Percentiles rank a stretch among this genome's conserved stretches.
Evolutionary conservation across 2,888 invertebrate species (phyloP).

Genomic region (Lomographa bimaculata): DNA sequence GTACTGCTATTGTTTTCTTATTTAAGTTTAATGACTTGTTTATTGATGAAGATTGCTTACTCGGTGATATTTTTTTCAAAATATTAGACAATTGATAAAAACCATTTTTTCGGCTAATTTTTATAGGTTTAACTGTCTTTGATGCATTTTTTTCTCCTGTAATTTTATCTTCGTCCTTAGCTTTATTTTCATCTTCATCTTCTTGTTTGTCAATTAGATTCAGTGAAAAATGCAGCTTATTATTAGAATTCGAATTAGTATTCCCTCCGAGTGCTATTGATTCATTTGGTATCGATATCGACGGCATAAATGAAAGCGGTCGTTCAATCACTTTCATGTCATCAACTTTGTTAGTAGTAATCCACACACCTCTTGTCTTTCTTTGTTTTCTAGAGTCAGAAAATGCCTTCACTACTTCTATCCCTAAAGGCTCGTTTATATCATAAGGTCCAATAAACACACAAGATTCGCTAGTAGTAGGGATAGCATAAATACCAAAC

Average conservation of each 20-base stretch:
- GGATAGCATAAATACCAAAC: constrained; percentile 75
- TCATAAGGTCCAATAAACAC: constrained; percentile 76
- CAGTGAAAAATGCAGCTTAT: not conserved
- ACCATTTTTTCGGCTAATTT: constrained; percentile 59
- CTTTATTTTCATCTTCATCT: not conserved
- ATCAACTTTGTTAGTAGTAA: constrained; percentile 64
- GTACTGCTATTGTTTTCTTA: constrained; percentile 1
- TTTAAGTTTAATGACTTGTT: not conserved
- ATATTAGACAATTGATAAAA: constrained; percentile 56
- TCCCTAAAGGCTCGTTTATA: constrained; percentile 60
- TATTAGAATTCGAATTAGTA: not conserved
- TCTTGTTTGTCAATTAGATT: not conserved
- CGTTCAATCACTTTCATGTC: constrained; percentile 66
- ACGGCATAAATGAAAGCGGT: constrained; percentile 62
- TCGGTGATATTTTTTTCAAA: constrained; percentile 23
- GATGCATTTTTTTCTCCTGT: constrained; percentile 1
- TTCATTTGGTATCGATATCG: constrained; percentile 22
- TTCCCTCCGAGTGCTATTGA: not conserved
- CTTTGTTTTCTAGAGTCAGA: constrained; percentile 35
- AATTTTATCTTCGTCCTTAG: not conserved
- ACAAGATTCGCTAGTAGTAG: constrained; percentile 54
- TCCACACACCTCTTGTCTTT: constrained; percentile 68
- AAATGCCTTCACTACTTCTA: constrained; percentile 62
- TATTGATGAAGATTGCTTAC: constrained; percentile 2
- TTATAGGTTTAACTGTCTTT: constrained; percentile 61